A percentile compares a stretch with the other conserved stretches of the same genome.
Evolutionary conservation across 35 echinoderm and acorn worm genomes (phyloP).

Genomic region (Strongylocentrotus purpuratus): DNA sequence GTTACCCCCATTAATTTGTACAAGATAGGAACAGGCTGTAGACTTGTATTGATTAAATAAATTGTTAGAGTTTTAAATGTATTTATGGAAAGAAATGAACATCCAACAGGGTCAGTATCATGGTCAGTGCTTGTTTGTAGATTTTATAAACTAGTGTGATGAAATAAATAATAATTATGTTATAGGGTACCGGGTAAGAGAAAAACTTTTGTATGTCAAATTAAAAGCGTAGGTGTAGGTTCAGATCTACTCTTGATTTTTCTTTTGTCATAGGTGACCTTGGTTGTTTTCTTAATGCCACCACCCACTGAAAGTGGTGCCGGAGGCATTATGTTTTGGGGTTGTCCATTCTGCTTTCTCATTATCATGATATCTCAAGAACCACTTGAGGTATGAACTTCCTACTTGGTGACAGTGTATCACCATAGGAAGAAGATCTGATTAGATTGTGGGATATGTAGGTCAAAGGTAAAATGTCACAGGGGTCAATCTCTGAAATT

Average conservation of each 20-base stretch:
- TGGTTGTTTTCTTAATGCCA: too few relatives aligned
- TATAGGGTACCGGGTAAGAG: background rate
- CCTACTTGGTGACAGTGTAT: too few relatives aligned
- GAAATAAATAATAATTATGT: background rate
- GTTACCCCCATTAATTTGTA: background rate
- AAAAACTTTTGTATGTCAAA: background rate
- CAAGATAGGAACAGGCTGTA: background rate
- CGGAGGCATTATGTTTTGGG: too few relatives aligned
- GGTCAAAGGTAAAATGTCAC: too few relatives aligned
- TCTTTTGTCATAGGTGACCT: background rate
- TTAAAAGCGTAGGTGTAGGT: background rate
- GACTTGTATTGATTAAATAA: background rate
- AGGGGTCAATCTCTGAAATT: too few relatives aligned
- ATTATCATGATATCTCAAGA: too few relatives aligned
- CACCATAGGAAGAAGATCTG: too few relatives aligned
- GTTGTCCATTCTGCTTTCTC: too few relatives aligned
- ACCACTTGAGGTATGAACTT: too few relatives aligned
- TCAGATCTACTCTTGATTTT: background rate
- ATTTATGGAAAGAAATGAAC: background rate
- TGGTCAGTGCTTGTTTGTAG: background rate
- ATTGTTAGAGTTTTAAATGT: background rate
- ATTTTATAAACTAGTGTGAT: background rate
- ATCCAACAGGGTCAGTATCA: background rate
- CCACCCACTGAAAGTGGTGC: too few relatives aligned
- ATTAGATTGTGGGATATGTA: too few relatives aligned